Percentiles rank a stretch among this genome's conserved stretches.
Conservation (phyloP, 2,888 invertebrate species). For the Drosophila atripex region DNA sequence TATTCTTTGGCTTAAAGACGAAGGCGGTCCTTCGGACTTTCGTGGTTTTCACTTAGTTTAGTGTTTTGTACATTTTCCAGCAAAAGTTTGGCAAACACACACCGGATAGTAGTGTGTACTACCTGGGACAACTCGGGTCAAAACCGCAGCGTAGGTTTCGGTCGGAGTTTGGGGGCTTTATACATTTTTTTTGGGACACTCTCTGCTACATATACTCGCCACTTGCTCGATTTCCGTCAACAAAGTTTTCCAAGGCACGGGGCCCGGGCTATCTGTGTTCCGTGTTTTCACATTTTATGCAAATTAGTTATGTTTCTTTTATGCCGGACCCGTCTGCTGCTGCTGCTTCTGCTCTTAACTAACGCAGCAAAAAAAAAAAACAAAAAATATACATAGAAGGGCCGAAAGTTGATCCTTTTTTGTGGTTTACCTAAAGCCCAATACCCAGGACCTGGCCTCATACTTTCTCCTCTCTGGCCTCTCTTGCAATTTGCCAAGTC, state of each 20-base stretch:
- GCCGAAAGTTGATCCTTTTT: constrained; percentile 47
- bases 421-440: constrained; percentile 38
- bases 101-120: constrained; percentile 21
- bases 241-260: constrained; percentile 41
- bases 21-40: constrained; percentile 19
- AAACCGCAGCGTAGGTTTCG: constrained; percentile 18
- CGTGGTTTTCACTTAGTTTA: constrained; percentile 71
- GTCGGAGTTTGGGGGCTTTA: neutral
- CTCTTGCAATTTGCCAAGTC: constrained; percentile 5
- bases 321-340: constrained; percentile 61
- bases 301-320: constrained; percentile 79
- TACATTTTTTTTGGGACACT: constrained; percentile 5
- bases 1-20: constrained; percentile 5
- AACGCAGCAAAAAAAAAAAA: constrained; percentile 23
- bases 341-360: constrained; percentile 57
- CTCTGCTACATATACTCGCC: constrained; percentile 1
- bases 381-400: constrained; percentile 29
- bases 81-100: constrained; percentile 52
- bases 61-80: constrained; percentile 55
- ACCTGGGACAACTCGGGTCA: constrained; percentile 32
- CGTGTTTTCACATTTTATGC: constrained; percentile 73
- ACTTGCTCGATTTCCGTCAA: constrained; percentile 64
- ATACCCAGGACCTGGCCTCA: constrained; percentile 19
- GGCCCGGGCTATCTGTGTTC: constrained; percentile 23
- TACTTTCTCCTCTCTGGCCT: constrained; percentile 10